Evolutionary conservation across 2,113 vertebrate genomes (phyloP), one percentile per base, ranked within the genome.

Genomic region (Solea solea): DNA sequence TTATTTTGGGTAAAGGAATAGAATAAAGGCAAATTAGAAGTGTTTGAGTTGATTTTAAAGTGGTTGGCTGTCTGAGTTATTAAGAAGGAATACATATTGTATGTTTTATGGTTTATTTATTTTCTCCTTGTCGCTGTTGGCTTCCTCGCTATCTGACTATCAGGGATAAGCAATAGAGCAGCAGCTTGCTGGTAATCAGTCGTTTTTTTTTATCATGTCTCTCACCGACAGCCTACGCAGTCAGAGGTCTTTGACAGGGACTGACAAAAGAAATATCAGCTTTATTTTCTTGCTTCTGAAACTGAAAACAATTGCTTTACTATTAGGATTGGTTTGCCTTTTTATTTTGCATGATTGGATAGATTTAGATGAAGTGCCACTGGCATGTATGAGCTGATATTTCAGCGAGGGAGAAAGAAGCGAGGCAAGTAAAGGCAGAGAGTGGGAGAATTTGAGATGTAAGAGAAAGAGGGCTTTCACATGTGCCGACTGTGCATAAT

Each of bases 1-100:
- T 78, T 58, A 15, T 48, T 27, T 56, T 34, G 66, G 78, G 13
- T 78, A 55, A 84, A 85, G 80, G 41, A 85, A 89, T 88, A 55
- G 82, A 78, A 82, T 56, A 77, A 54, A 78, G 57, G 50, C 39
- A 65, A 61, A 63, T 79, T 62, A 62, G 61, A 51, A 60, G 56
- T 69, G 40, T 6, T 76, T 21, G 21, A 21, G 21, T 54, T 64
- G 80, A 86, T 86, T 77, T 53, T 67, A 51, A 77, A 81, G 73
- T 70, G 53, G 61, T 2, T 58, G 13, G 64, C 42, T 72, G 42
- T 55, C 72, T 64, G 52, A 14, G 54, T 16, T 66, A 21, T 78
- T 68, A 67, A 34, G 59, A 65, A 41, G 34, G 10, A 66, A 57
- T 56, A 25, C 11, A 61, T 34, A 34, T 34, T 41, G 9, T 50